Evolutionary conservation across 2,888 invertebrate species (phyloP), one percentile per base, ranked within the genome.

Genomic region (Anaspis maculata): DNA sequence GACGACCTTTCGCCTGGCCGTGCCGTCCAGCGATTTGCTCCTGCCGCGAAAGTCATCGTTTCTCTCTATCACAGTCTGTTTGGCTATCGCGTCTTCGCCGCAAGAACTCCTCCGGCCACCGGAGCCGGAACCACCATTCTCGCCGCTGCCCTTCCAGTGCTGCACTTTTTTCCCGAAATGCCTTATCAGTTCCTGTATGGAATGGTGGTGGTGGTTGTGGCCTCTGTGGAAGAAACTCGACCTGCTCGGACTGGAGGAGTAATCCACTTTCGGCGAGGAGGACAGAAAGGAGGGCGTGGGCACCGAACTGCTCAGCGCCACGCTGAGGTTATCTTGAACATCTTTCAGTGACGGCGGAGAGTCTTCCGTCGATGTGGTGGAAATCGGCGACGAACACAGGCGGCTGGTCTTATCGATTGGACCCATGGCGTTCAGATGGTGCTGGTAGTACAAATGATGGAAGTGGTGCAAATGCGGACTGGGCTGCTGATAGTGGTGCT

Each of bases 121-220:
- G 15, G 55, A 49, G 38, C 68, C 69, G 32, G 75, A 10, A 9
- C 24, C 24, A 5, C 12, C 24, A 9, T 19, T 19, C 5, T 5
- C 5, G 19, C 9, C 19, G 19, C 19, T 10, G 6, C 6, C 69
- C 26, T 83, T 71, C 74, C 83, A 84, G 48, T 80, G 73, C 13
- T 81, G 79, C 29, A 85, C 73, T 59, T 79, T 81, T 56, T 83
- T 81, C 13, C 83, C 77, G 47, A 85, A 82, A 51, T 81, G 78
- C 46, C 80, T 72, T 30, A 86, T 77, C 61, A 86, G 64, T 53
- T 85, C 85, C 53, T 84, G 83, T 51, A 86, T 82, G 14, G 83
- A 77, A 61, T 82, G 77, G 42, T 66, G 64, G 39, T 72, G 69
- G 26, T 73, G 70, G 44, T 69, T 50, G 34, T 57, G 54, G n/a